These are phyloP conservation scores for Hyles vespertilio DNA, from an alignment of 1,140 invertebrate genomes.

Conservation along the genomic window DNA sequence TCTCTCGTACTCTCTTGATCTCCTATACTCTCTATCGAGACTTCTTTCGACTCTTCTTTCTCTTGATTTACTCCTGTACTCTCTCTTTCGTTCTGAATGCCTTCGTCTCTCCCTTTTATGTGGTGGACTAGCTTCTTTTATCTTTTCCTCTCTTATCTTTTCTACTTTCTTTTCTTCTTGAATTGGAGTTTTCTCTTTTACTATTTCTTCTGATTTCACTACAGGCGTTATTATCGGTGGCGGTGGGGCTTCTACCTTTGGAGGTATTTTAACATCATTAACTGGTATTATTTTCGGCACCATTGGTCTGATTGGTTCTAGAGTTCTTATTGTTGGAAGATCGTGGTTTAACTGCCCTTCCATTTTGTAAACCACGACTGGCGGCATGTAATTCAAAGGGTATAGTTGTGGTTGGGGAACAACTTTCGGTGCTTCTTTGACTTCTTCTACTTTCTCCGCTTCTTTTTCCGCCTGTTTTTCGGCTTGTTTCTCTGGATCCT, in stretches of 20 bases:
- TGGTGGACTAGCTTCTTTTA: conserved; percentile 11
- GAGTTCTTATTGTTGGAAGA: conserved; percentile 34
- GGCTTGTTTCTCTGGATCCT: conserved; percentile 66
- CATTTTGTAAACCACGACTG: conserved; percentile 58
- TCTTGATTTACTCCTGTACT: conserved; percentile 46
- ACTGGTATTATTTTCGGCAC: conserved; percentile 18
- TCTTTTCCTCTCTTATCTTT: not conserved
- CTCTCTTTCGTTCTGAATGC: conserved; percentile 43
- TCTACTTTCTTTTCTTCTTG: conserved; percentile 10
- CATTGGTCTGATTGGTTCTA: conserved; percentile 26
- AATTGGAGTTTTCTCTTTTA: conserved; percentile 14
- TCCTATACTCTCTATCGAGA: conserved; percentile 32
- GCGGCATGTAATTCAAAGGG: conserved; percentile 34
- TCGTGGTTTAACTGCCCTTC: conserved; percentile 34
- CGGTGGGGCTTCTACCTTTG: conserved; percentile 1
- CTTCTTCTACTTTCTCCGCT: conserved; percentile 26
- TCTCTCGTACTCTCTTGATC: conserved; percentile 35
- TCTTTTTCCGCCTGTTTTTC: conserved; percentile 32
- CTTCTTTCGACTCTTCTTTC: conserved; percentile 28
- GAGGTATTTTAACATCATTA: conserved; percentile 29
- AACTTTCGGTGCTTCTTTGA: conserved; percentile 28
- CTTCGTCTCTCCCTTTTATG: conserved; percentile 41
- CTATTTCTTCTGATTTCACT: conserved; percentile 20
- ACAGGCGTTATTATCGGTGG: not conserved
- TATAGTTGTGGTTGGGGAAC: conserved; percentile 17